These are phyloP conservation scores for Tupaia tana DNA, from an alignment of 2,113 vertebrate genomes.

Conservation along the genomic window DNA sequence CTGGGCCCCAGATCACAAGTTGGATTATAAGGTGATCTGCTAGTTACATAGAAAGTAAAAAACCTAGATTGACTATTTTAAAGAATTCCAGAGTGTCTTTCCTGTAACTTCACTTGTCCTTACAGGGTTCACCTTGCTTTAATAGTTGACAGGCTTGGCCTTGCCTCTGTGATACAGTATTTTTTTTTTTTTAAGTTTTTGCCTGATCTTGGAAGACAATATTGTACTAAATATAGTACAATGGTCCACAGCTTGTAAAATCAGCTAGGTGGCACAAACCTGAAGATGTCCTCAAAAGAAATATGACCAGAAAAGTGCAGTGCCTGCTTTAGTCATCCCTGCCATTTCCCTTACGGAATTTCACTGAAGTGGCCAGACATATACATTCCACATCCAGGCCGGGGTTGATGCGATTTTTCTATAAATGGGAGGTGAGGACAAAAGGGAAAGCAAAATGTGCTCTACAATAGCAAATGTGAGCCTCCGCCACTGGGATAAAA, in stretches of 20 bases:
- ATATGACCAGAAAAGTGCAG: background rate
- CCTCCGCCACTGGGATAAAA: conserved; percentile 71
- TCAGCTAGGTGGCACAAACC: background rate
- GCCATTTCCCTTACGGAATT: background rate
- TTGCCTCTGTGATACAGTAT: background rate
- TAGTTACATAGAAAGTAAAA: background rate
- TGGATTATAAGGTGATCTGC: background rate
- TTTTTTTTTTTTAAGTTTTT: background rate
- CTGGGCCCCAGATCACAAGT: background rate
- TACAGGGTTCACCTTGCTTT: background rate
- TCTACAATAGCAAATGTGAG: conserved; percentile 42
- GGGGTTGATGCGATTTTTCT: conserved; percentile 81
- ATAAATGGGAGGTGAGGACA: conserved; percentile 77
- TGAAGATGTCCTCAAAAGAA: conserved; percentile 28
- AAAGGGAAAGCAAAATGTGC: conserved; percentile 75
- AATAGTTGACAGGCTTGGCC: background rate
- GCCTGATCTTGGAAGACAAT: conserved; percentile 2
- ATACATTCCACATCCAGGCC: background rate
- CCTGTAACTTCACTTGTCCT: background rate
- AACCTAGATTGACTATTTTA: background rate
- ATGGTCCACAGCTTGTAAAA: background rate
- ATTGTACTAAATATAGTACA: conserved; percentile 18
- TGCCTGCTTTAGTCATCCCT: background rate
- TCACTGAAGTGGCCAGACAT: background rate
- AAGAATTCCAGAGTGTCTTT: background rate